Evolutionary conservation across 2,113 vertebrate species (phyloP), one percentile per base, ranked within the genome.

Genomic region (Barnardius zonarius): DNA sequence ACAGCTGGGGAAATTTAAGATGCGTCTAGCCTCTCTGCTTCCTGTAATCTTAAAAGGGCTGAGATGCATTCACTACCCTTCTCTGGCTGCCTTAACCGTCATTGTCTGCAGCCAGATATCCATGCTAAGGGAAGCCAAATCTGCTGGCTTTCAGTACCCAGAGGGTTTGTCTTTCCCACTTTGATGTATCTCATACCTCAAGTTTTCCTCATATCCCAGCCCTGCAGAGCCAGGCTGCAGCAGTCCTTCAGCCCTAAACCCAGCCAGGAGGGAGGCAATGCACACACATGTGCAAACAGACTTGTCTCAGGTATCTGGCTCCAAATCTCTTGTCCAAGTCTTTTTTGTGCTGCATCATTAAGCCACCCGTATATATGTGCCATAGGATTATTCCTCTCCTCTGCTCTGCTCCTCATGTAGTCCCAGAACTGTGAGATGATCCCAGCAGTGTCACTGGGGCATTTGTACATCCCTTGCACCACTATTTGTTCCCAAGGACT

Each of bases 321-420:
- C 48, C 54, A 55, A 30, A 64, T 2, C 19, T 86, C 69, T 84
- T 55, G 30, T 30, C 41, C 69, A 49, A 70, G 74, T 2, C n/a
- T 57, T 74, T 59, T 82, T 67, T 33, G 51, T 75, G 44, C 61
- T 70, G 15, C 39, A 13, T 2, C 5, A 1, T 55, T 28, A 18
- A 52, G 3, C 30, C 3, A 1, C 9, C 33, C 82, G 70, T 11
- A 25, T 27, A 33, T 17, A 59, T 0, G 0, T 70, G 59, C 35
- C 33, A 8, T 3, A 31, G 23, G 0, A 1, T 35, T 37, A 23
- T 7, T 64, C 28, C 13, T 49, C 33, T 51, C 9, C 30, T 92
- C 39, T 61, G 35, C 30, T 92, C 39, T 61, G 35, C 68, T 80
- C 68, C 72, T 74, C 44, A 11, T 0, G 0, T 30, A 30, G 9